Conservation (phyloP, 2,888 invertebrate species). For the Petrophora chlorosata region DNA sequence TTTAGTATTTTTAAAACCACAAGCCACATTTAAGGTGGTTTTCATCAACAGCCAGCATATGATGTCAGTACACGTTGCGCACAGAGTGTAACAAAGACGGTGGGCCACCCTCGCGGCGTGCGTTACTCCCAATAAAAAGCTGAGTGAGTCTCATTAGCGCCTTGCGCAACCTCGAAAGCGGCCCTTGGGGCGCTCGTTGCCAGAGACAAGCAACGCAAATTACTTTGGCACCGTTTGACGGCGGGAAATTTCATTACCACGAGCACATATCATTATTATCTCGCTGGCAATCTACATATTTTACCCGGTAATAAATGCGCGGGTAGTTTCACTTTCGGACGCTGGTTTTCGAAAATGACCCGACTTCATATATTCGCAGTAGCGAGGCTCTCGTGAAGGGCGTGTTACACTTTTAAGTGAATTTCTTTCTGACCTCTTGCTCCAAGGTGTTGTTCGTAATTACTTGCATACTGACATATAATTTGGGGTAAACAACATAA, state of each 20-base stretch:
- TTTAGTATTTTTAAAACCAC: too few relatives aligned
- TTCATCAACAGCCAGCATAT: too few relatives aligned
- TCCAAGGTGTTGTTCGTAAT: slow-evolving; percentile 78
- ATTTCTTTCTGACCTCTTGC: slow-evolving; percentile 83
- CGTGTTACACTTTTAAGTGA: slow-evolving; percentile 82
- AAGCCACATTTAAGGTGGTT: too few relatives aligned
- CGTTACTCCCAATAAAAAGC: slow-evolving; percentile 71
- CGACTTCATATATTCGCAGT: slow-evolving; percentile 73
- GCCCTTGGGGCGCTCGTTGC: slow-evolving; percentile 79
- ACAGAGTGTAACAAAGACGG: slow-evolving; percentile 18
- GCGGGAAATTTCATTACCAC: slow-evolving; percentile 84
- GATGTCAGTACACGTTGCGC: too few relatives aligned
- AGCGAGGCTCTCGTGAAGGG: slow-evolving; percentile 71
- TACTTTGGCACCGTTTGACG: slow-evolving; percentile 84
- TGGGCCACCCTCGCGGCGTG: slow-evolving; percentile 50
- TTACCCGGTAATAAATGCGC: slow-evolving; percentile 81
- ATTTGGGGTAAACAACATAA: slow-evolving; percentile 74
- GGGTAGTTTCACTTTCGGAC: slow-evolving; percentile 82
- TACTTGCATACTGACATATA: slow-evolving; percentile 68
- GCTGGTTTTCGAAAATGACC: slow-evolving; percentile 83
- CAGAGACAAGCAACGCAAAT: slow-evolving; percentile 82
- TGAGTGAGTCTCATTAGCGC: slow-evolving; percentile 76
- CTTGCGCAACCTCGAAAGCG: slow-evolving; percentile 82
- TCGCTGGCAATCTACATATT: slow-evolving; percentile 82
- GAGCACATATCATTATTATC: slow-evolving; percentile 84